Percentiles rank a stretch among this genome's conserved stretches.
phyloP scores from a whole-genome alignment of 2,888 invertebrate genomes.

The Mythimna vitellina region DNA sequence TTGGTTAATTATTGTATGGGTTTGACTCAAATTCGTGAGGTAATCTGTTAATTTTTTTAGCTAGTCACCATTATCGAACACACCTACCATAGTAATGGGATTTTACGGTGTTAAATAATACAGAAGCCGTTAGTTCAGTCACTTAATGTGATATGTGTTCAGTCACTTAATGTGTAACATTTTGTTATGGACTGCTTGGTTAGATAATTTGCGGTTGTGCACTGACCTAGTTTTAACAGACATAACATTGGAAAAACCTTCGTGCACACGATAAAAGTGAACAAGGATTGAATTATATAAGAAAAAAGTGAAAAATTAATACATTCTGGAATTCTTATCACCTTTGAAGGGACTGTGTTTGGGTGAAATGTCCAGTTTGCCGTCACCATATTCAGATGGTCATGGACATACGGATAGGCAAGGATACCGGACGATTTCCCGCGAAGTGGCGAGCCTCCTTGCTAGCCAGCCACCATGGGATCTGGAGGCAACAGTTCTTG shows the following conservation, averaged over 20 bases:
- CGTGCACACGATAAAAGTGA: not conserved
- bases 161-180: conserved; percentile 36
- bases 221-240: conserved; percentile 24
- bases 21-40: conserved; percentile 57
- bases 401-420: fast-evolving
- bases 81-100: conserved; percentile 58
- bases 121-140: conserved; percentile 46
- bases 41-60: conserved; percentile 45
- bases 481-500: no score
- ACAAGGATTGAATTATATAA: not conserved
- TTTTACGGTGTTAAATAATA: conserved; percentile 44
- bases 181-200: conserved; percentile 3
- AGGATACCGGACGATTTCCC: no score
- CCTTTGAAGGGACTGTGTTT: not conserved
- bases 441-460: no score
- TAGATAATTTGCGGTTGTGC: not conserved
- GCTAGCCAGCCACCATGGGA: no score
- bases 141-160: conserved; percentile 45
- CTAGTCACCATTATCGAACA: conserved; percentile 62
- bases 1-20: not conserved
- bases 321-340: not conserved
- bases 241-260: not conserved
- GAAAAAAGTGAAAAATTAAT: not conserved
- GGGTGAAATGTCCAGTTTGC: no score
- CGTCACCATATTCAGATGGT: no score